Base-by-base conservation (phyloP, 2,888 invertebrate genomes). In the Chrysotoxum bicinctum region DNA sequence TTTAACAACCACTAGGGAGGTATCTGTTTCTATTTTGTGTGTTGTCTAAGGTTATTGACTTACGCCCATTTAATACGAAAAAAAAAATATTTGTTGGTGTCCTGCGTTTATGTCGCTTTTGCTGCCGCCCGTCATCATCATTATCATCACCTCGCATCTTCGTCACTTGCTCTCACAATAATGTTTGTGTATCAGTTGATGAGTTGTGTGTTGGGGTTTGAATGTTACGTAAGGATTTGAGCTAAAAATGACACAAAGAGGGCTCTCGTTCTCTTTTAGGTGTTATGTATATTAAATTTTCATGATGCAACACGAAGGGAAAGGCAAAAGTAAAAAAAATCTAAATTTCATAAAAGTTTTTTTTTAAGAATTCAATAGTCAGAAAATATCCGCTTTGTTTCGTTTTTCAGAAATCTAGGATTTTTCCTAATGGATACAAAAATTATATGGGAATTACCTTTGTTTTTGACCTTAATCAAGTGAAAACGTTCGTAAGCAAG, bases 11-110 rank as follows among this genome's bases (percentile, higher is more conserved):
- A 58, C 50, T 37, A 69, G 76, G 32, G 35, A 58, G 19, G 35
- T 78, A 62, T 78, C 70, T 72, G 62, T n/a, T 43, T 12, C 8
- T 43, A 12, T 19, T 30, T 43, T 62, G 54, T 50, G 19, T 77
- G 64, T 58, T 58, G 78, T 78, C 64, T 66, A 66, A 79, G 78
- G 78, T 73, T 73, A 79, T 73, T 79, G 78, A 73, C 78, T 79
- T 58, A 66, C 62, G 56, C 72, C 72, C 72, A 58, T 73, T 79
- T 73, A 56, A 73, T 50, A 73, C 50, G 14, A 14, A 30, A 56
- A 79, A 72, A 19, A 73, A 45, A 26, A 48, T 72, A 48, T 79
- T 64, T 72, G 37, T 79, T 79, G 56, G 32, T 66, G 58, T 72
- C 72, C 58, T 73, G 72, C 37, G 54, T 32, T 54, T 30, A 30